A percentile compares a stretch with the other conserved stretches of the same genome.
phyloP scores from a whole-genome alignment of 2,113 vertebrate species.

The Cavia aperea region DNA sequence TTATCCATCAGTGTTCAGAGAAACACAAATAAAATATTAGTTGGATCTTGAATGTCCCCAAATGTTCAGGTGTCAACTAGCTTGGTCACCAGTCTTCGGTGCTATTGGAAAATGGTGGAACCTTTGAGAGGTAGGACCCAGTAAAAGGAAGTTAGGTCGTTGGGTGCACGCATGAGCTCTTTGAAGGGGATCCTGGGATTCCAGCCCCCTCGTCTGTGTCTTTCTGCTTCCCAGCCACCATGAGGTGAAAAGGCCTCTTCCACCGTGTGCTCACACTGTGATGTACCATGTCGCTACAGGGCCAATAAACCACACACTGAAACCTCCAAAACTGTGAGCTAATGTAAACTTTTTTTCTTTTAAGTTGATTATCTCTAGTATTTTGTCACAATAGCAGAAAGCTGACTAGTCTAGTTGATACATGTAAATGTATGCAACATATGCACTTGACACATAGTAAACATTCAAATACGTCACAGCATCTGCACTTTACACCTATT shows the following conservation, averaged over 20 bases:
- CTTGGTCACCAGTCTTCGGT: not conserved
- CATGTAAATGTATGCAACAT: not conserved
- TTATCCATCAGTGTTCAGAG: not conserved
- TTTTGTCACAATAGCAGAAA: not conserved
- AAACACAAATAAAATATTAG: not conserved
- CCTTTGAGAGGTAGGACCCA: not conserved
- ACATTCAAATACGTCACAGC: not conserved
- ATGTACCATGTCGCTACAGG: not conserved
- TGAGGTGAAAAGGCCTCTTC: not conserved
- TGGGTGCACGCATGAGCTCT: accelerated
- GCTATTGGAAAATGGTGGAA: not conserved
- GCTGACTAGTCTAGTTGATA: not conserved
- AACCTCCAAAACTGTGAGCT: not conserved
- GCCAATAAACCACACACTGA: not conserved
- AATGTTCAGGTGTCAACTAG: not conserved
- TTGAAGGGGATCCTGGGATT: not conserved
- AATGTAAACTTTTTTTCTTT: not conserved
- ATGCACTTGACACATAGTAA: not conserved
- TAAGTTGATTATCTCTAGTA: not conserved
- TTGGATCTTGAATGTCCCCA: not conserved
- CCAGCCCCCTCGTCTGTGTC: not conserved
- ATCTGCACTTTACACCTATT: not conserved
- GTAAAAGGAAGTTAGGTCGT: not conserved
- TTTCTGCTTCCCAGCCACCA: not conserved
- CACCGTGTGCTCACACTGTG: no score